Base-by-base conservation (phyloP, 2,113 vertebrate species). In the Rousettus leschenaultii region DNA sequence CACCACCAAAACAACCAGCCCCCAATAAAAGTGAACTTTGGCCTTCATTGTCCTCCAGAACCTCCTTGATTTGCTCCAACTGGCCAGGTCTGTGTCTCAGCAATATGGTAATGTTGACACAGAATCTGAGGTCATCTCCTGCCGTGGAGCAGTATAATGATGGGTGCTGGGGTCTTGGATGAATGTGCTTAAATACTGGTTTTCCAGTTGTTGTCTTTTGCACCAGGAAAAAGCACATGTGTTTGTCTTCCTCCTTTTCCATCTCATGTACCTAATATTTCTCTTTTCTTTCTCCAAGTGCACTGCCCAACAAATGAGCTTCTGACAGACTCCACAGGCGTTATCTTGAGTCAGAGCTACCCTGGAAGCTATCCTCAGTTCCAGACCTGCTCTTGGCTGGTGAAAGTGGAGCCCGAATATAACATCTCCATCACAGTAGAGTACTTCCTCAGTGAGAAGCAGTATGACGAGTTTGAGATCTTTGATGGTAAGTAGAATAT, bases 331-430 rank as follows among this genome's bases (percentile, higher is more conserved):
- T 99, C 99, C 94, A 99, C 98, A 0, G 99, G 99, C 0, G 99
- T 99, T 92, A 99, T 99, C 98, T 98, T 99, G 93, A 99, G 99
- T 97, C 99, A 99, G 98, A 99, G 99, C 57, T 99, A 99, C 77
- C 99, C 99, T 33, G 99, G 98, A 0, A 99, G 98, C n/a, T 99
- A 99, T 91, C 99, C 99, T 0, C 99, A 99, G 92, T 99, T 99
- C 57, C 99, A 99, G 98, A 99, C 99, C 43, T 99, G 99, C 89
- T 99, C 99, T 22, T 99, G 99, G 99, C 98, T 99, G 93, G 99
- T 99, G 89, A 99, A 99, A 96, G 99, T 99, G 1, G 99, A 99
- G 75, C 98, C 99, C 0, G 99, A 99, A 0, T 99, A 99, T 94
- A 99, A 99, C 98, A 98, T 99, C 98, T 99, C 99, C 74, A 98